phyloP scores from a whole-genome alignment of 2,888 invertebrate genomes.

The Chalcosyrphus nemorum region DNA sequence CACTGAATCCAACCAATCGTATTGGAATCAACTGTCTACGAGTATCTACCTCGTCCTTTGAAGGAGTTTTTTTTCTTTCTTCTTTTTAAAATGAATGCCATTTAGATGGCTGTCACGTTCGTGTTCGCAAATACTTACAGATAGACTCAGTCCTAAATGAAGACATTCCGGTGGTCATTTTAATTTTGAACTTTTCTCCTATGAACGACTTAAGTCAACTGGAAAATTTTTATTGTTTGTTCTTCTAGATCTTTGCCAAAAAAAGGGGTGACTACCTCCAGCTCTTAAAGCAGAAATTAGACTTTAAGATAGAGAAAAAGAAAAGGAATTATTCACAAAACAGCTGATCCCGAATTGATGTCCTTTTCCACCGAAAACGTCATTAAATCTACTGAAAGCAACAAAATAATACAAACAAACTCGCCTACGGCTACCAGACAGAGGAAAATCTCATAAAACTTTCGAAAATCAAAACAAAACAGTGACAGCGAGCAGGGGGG shows the following conservation, averaged over 20 bases:
- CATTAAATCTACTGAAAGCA: slow-evolving; percentile 18
- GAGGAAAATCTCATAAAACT: slow-evolving; percentile 46
- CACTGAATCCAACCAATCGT: too few species aligned
- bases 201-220: not conserved
- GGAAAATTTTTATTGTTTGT: not conserved
- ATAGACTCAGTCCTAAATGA: not conserved
- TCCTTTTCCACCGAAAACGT: not conserved
- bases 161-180: not conserved
- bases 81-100: too few species aligned
- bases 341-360: too few species aligned
- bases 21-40: too few species aligned
- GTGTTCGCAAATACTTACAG: not conserved
- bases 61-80: too few species aligned
- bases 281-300: too few species aligned
- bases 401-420: slow-evolving; percentile 4
- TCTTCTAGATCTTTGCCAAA: too few species aligned
- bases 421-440: slow-evolving; percentile 11
- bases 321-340: too few species aligned
- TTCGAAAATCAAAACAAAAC: slow-evolving; percentile 51
- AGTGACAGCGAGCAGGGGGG: slow-evolving; percentile 33
- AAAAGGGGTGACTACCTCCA: too few species aligned
- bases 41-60: not conserved
- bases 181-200: not conserved
- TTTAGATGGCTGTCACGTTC: slow-evolving; percentile 21
- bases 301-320: too few species aligned